These are phyloP conservation scores for Diabrotica undecimpunctata DNA, from an alignment of 1,140 invertebrate genomes.

Conservation along the genomic window DNA sequence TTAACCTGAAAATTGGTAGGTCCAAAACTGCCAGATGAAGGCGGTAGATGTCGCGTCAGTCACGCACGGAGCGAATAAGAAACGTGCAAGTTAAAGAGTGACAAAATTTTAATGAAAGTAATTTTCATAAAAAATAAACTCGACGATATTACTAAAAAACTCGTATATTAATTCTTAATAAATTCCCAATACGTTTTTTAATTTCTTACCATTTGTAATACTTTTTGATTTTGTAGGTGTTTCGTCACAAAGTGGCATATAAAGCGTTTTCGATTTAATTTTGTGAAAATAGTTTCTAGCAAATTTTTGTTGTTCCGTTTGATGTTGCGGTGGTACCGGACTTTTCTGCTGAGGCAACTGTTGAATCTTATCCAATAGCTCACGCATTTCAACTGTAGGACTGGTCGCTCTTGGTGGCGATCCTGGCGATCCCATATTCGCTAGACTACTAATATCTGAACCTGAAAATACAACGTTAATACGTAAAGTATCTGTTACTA, in stretches of 20 bases:
- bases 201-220: conserved; percentile 24
- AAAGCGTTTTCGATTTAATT: conserved; percentile 55
- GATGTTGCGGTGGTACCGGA: conserved; percentile 25
- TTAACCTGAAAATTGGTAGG: too few relatives aligned
- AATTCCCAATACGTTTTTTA: too few relatives aligned
- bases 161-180: too few relatives aligned
- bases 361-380: conserved; percentile 66
- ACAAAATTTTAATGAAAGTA: too few relatives aligned
- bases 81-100: too few relatives aligned
- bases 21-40: too few relatives aligned
- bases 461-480: conserved; percentile 38
- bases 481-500: too few relatives aligned
- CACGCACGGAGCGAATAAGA: too few relatives aligned
- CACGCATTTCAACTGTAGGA: conserved; percentile 66
- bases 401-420: conserved; percentile 75
- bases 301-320: conserved; percentile 25
- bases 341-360: conserved; percentile 54
- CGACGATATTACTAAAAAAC: too few relatives aligned
- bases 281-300: conserved; percentile 39
- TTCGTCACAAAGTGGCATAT: conserved; percentile 52
- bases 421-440: conserved; percentile 58
- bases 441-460: conserved; percentile 64
- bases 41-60: too few relatives aligned
- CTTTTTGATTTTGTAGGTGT: conserved; percentile 20
- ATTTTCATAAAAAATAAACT: too few relatives aligned